A percentile compares a stretch with the other conserved stretches of the same genome.
Evolutionary conservation across 1,140 invertebrate genomes (phyloP).

Genomic region (Antheraea mylitta): DNA sequence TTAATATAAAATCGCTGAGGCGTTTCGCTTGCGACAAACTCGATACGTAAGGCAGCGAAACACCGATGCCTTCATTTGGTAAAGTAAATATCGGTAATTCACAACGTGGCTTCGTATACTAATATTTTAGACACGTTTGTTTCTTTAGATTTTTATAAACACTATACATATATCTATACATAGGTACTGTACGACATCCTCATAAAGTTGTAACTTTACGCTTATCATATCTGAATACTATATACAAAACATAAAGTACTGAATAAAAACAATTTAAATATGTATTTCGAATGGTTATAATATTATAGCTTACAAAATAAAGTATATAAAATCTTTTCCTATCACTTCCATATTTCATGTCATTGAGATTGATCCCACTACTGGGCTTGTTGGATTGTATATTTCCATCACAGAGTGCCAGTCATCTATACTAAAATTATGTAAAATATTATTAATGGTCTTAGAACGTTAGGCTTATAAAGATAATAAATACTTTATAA

Average conservation of each 20-base stretch:
- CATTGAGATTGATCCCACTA: too few species aligned
- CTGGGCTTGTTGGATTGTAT: too few species aligned
- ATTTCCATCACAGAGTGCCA: too few species aligned
- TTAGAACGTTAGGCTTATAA: too few species aligned
- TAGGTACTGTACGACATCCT: background rate
- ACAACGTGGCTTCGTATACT: background rate
- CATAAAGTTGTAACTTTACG: too few species aligned
- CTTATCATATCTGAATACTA: too few species aligned
- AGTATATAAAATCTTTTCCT: background rate
- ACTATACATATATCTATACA: background rate
- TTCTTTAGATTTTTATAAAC: background rate
- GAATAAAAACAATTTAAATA: too few species aligned
- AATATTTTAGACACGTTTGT: background rate
- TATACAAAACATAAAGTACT: too few species aligned
- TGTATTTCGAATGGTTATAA: background rate
- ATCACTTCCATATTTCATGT: too few species aligned
- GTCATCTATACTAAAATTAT: too few species aligned
- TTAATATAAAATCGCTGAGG: background rate
- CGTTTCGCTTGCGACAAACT: background rate
- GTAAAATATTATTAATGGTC: too few species aligned
- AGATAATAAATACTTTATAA: too few species aligned
- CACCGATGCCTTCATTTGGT: conserved; percentile 16
- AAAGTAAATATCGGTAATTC: conserved; percentile 20
- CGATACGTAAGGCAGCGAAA: background rate
- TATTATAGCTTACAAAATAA: background rate